Percentiles rank a stretch among this genome's conserved stretches.
phyloP scores from a whole-genome alignment of 2,888 invertebrate genomes.

The Platycheirus albimanus region DNA sequence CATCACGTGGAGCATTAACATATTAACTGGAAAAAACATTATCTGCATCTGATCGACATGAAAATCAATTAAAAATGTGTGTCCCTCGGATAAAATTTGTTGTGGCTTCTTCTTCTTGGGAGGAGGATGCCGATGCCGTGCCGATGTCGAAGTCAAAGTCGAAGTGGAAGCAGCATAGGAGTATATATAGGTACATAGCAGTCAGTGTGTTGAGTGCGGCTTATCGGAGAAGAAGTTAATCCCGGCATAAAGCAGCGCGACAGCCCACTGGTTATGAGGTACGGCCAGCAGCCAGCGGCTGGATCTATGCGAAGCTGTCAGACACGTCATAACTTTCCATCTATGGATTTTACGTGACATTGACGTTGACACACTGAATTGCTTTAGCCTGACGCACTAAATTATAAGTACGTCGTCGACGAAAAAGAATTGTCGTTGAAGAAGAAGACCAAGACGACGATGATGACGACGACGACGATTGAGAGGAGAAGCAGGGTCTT shows the following conservation, averaged over 20 bases:
- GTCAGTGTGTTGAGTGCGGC: no score
- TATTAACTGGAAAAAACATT: conserved; percentile 48
- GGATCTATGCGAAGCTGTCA: conserved; percentile 62
- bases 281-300: no score
- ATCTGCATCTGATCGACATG: conserved; percentile 65
- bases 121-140: conserved; percentile 30
- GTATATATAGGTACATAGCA: no score
- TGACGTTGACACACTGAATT: conserved; percentile 68
- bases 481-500: background rate
- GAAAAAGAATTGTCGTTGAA: background rate
- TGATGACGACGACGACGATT: no score
- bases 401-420: conserved; percentile 6
- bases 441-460: background rate
- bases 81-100: conserved; percentile 51
- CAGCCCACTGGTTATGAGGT: conserved; percentile 31
- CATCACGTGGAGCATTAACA: conserved; percentile 56
- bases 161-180: conserved; percentile 13
- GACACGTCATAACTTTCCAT: conserved; percentile 72
- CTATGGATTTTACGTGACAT: conserved; percentile 71
- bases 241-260: conserved; percentile 35
- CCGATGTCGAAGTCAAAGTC: no score
- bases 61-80: conserved; percentile 68
- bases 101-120: conserved; percentile 28
- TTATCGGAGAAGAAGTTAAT: conserved; percentile 65
- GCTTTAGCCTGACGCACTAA: conserved; percentile 49